These are phyloP conservation scores for Masnerella sp. DNA, from an alignment of 2,888 invertebrate species.

Conservation along the genomic window DNA sequence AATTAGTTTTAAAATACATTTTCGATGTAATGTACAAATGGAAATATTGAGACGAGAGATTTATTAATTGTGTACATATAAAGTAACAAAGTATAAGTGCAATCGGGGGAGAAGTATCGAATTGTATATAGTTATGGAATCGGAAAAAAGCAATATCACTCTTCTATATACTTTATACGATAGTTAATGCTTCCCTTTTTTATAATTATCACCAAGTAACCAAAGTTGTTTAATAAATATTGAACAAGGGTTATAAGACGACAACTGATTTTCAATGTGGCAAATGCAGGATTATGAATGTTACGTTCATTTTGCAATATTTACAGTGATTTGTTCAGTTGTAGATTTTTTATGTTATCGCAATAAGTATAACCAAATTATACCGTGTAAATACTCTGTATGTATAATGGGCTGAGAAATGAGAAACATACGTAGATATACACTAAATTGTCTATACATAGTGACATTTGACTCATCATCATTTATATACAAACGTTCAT, in stretches of 20 bases:
- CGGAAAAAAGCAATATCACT: slow-evolving; percentile 20
- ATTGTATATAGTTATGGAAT: slow-evolving; percentile 43
- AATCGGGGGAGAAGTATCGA: slow-evolving; percentile 3
- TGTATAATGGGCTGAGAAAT: too few relatives aligned
- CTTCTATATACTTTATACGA: background rate
- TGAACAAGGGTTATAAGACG: background rate
- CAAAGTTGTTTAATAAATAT: slow-evolving; percentile 25
- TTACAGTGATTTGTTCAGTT: slow-evolving; percentile 17
- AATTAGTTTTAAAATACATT: slow-evolving; percentile 20
- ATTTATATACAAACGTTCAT: too few relatives aligned
- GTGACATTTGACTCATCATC: too few relatives aligned
- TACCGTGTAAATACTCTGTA: slow-evolving; percentile 45
- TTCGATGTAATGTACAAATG: slow-evolving; percentile 21
- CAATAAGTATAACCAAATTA: slow-evolving; percentile 33
- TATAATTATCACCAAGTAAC: slow-evolving; percentile 15
- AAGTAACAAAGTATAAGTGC: slow-evolving; percentile 9
- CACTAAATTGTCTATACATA: too few relatives aligned
- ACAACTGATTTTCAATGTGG: background rate
- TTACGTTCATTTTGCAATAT: slow-evolving; percentile 13
- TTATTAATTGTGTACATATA: slow-evolving; percentile 1
- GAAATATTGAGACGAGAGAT: slow-evolving; percentile 2
- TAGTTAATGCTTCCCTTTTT: slow-evolving; percentile 15
- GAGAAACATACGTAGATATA: too few relatives aligned
- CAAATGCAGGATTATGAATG: slow-evolving; percentile 1
- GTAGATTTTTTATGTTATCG: slow-evolving; percentile 33